Evolutionary conservation across 2,888 invertebrate genomes (phyloP), one percentile per base, ranked within the genome.

Genomic region (Agonopterix subpropinquella): DNA sequence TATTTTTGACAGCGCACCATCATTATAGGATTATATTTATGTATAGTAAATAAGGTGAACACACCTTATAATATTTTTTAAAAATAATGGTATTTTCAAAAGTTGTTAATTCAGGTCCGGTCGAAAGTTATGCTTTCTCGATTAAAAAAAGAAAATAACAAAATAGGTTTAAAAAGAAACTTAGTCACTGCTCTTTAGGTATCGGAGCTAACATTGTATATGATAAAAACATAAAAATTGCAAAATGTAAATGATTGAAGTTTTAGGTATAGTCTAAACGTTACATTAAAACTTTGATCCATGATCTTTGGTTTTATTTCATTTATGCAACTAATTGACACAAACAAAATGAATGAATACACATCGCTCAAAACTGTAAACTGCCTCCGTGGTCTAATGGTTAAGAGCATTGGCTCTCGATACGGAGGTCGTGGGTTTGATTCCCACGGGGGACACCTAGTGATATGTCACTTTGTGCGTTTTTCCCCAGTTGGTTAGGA

Each of bases 111-210:
- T 74, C 71, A 70, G 70, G 70, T 76, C 75, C 63, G 67, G 63
- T 70, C 56, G 59, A 69, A 70, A 68, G 59, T 65, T 61, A 69
- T 71, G 79, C 80, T 82, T 84, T 80, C 77, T 77, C 72, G 71
- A 69, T 62, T 62, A 54, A 62, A 53, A 60, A 57, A 64, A 7
- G 28, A 28, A 61, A 65, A 67, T 58, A 59, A 64, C 67, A 67
- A 69, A 41, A 70, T 80, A 80, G 79, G 67, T 73, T 70, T 70
- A 71, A 74, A 65, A 73, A 59, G 60, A 65, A 77, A 68, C 62
- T 79, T 84, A 84, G 87, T 85, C 82, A 82, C 75, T 66, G 82
- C 85, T 85, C 80, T 64, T 62, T 74, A 80, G 72, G 67, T 66
- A 70, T 62, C 56, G 54, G 83, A 80, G 87, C 78, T 77, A 73